Evolutionary conservation across 2,113 vertebrate genomes (phyloP), one percentile per base, ranked within the genome.

Genomic region (Acrocephalus kingi): DNA sequence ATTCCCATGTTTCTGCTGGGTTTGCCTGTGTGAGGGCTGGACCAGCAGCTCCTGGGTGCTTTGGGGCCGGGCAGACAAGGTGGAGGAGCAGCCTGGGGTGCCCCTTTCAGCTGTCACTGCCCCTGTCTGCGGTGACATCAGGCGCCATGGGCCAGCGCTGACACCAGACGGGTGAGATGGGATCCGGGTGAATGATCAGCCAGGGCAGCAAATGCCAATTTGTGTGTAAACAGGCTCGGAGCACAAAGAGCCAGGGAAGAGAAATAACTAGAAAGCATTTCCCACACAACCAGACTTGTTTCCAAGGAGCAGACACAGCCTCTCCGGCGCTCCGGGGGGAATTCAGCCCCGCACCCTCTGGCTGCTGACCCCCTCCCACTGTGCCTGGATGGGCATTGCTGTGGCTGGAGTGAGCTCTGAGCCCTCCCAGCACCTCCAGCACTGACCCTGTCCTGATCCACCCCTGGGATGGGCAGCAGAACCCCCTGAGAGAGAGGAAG

Each of bases 371-470:
- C 10, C 9, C 20, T 77, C 52, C 46, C 37, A 33, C 77, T 1
- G 2, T 0, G 0, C 58, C 52, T 6, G 41, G 24, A 18, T 13
- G 0, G 1, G 46, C 66, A 63, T 15, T 0, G 1, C 31, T 52
- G 52, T 0, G 2, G 52, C 49, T 11, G 28, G 52, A 7, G 3
- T 0, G 7, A 51, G 52, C 45, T 56, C 82, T 5, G 33, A 9
- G 18, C 62, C 66, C 55, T 43, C 66, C 55, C 61, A 7, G 61
- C 71, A 31, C 35, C 31, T 61, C 77, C 83, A 52, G 59, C 30
- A 48, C 3, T 15, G 35, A 17, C 8, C 5, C 39, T 11, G 16
- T 21, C 13, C 66, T 21, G 64, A 28, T 1, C 3, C 2, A 7
- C 23, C 25, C 23, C 77, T 12, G 33, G n/a, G 9, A 10, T 0